These are phyloP conservation scores for Drosophila grimshawi DNA, from an alignment of 1,140 invertebrate species.

Conservation along the genomic window DNA sequence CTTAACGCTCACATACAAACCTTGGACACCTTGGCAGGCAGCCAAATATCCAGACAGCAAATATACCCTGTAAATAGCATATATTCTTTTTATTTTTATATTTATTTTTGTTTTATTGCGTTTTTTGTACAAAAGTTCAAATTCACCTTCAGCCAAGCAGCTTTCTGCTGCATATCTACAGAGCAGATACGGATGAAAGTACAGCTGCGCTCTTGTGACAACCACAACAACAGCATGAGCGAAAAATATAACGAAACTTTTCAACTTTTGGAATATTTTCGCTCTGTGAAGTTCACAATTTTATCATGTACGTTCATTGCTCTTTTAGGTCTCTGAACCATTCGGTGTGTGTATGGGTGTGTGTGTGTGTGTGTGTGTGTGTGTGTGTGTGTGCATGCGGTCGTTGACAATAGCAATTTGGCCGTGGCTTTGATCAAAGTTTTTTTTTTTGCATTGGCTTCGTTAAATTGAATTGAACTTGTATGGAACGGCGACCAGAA, in stretches of 20 bases:
- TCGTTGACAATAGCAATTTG: constrained; percentile 74
- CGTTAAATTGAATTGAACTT: constrained; percentile 79
- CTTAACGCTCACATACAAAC: constrained; percentile 38
- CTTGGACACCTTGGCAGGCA: not conserved
- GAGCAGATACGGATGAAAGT: constrained; percentile 1
- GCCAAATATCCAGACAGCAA: not conserved
- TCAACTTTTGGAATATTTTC: constrained; percentile 64
- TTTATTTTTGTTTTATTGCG: too few relatives aligned
- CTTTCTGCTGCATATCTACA: not conserved
- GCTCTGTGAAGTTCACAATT: constrained; percentile 59
- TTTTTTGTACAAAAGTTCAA: not conserved
- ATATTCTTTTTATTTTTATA: not conserved
- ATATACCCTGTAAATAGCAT: not conserved
- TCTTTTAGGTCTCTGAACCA: constrained; percentile 31
- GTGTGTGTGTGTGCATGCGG: constrained; percentile 16
- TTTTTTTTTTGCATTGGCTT: constrained; percentile 32
- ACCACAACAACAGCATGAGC: constrained; percentile 7
- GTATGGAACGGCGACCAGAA: constrained; percentile 32
- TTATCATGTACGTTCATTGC: constrained; percentile 54
- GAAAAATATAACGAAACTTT: constrained; percentile 44
- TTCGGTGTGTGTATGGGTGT: not conserved
- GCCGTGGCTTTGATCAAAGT: constrained; percentile 72
- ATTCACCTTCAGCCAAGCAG: not conserved
- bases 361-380: constrained; percentile 3
- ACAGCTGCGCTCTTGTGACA: constrained; percentile 1